phyloP scores from a whole-genome alignment of 2,888 invertebrate genomes.

The Brenthis ino region DNA sequence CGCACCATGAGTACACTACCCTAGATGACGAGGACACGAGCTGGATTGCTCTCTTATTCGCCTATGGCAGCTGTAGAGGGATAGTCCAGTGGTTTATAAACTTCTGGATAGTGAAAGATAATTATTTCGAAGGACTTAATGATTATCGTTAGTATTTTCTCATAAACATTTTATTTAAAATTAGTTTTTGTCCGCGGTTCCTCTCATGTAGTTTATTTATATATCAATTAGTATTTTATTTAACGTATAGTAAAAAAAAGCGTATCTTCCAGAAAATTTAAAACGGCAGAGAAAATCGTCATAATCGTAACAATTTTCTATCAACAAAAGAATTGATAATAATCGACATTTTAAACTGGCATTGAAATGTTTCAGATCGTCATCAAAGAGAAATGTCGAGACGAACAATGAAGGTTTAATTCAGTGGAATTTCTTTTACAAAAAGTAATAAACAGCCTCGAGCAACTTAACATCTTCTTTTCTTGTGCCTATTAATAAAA shows the following conservation, averaged over 20 bases:
- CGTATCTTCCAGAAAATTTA: too few species aligned
- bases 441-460: not conserved
- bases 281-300: not conserved
- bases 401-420: constrained; percentile 25
- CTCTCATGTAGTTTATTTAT: too few species aligned
- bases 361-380: constrained; percentile 32
- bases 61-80: constrained; percentile 61
- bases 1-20: constrained; percentile 1
- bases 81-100: constrained; percentile 69
- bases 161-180: not conserved
- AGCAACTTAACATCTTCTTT: not conserved
- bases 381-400: constrained; percentile 31
- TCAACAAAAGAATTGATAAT: not conserved
- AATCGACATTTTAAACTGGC: constrained; percentile 14
- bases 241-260: too few species aligned
- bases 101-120: constrained; percentile 71
- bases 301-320: not conserved
- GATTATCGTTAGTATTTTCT: constrained; percentile 54
- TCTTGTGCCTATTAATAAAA: not conserved
- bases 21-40: constrained; percentile 53
- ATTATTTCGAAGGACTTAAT: constrained; percentile 56
- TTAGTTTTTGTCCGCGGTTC: too few species aligned
- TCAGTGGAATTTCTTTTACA: not conserved
- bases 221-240: too few species aligned
- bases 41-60: constrained; percentile 66